Percentiles rank a stretch among this genome's conserved stretches.
Conservation (phyloP, 2,113 vertebrate genomes). For the Trematocara marginatum region DNA sequence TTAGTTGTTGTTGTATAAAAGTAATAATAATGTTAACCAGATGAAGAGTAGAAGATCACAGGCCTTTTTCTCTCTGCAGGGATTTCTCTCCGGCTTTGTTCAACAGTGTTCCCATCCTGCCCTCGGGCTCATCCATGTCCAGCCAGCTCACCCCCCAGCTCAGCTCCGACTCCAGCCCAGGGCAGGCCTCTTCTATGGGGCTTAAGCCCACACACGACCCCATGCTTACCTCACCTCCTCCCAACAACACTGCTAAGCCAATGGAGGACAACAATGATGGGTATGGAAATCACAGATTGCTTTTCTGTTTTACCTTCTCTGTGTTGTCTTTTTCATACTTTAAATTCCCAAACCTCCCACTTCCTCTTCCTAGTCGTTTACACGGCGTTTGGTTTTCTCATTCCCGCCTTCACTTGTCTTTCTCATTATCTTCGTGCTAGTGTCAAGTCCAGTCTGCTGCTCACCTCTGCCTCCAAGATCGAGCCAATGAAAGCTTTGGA, state of each 20-base stretch:
- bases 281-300: slow-evolving; percentile 43
- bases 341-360: neutral
- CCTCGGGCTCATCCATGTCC: slow-evolving; percentile 84
- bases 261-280: slow-evolving; percentile 85
- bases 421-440: slow-evolving; percentile 7
- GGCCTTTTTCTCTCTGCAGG: slow-evolving; percentile 57
- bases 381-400: neutral
- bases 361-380: neutral
- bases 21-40: too few relatives aligned
- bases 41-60: neutral
- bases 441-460: slow-evolving; percentile 73
- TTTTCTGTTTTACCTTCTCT: neutral
- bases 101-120: slow-evolving; percentile 93
- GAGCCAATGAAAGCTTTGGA: slow-evolving; percentile 97
- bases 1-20: neutral
- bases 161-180: slow-evolving; percentile 81
- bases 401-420: neutral
- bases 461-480: slow-evolving; percentile 88
- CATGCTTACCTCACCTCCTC: slow-evolving; percentile 62
- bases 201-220: slow-evolving; percentile 80
- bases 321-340: neutral
- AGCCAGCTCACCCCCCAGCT: slow-evolving; percentile 86
- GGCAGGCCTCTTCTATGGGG: slow-evolving; percentile 77
- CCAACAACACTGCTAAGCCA: slow-evolving; percentile 64
- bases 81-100: slow-evolving; percentile 98